A percentile compares a stretch with the other conserved stretches of the same genome.
Evolutionary conservation across 2,797 vertebrate genomes (phyloP).

Genomic region (Diglossa cyanea): DNA sequence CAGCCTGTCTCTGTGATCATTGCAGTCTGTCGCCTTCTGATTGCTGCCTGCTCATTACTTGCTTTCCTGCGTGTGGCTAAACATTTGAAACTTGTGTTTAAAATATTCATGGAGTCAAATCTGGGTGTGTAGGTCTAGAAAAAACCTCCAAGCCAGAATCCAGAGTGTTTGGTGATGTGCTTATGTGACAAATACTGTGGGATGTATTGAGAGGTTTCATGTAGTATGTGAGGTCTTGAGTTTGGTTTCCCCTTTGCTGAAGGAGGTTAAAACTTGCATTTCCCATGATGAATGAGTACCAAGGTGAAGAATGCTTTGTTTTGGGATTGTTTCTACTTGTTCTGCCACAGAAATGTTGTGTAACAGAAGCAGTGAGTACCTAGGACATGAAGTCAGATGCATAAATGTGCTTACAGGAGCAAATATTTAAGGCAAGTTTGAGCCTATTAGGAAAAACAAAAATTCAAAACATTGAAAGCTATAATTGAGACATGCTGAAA

Average conservation of each 20-base stretch:
- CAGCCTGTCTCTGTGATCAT: neutral
- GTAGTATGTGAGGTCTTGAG: neutral
- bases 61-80: neutral
- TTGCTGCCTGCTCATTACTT: neutral
- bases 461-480: neutral
- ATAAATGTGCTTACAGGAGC: neutral
- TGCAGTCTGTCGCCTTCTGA: neutral
- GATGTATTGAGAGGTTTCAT: neutral
- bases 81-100: neutral
- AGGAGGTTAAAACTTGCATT: neutral
- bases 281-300: neutral
- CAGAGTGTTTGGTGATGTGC: neutral
- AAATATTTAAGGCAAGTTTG: neutral
- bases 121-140: neutral
- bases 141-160: neutral
- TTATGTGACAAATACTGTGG: rapidly evolving
- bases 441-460: neutral
- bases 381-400: neutral
- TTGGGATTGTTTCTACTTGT: neutral
- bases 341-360: neutral
- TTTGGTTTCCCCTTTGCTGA: neutral
- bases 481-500: neutral
- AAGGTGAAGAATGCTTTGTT: neutral
- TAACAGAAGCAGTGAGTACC: neutral
- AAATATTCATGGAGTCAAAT: neutral